phyloP scores from a whole-genome alignment of 1,140 invertebrate species.

The Dreissena rostriformis region DNA sequence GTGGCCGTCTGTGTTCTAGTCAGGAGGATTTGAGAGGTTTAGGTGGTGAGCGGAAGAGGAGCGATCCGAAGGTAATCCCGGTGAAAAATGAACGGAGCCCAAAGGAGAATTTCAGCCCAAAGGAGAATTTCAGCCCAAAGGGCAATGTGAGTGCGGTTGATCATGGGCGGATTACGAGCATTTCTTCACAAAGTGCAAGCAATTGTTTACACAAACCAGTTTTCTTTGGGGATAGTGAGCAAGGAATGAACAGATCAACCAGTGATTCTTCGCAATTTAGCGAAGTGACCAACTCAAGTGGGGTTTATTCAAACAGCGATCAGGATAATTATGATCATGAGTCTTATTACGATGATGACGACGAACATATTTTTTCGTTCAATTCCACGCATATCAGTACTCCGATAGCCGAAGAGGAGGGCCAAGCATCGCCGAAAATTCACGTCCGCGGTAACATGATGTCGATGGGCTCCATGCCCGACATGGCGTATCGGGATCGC shows the following conservation, averaged over 20 bases:
- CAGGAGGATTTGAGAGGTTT: constrained; percentile 49
- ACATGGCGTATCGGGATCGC: constrained; percentile 22
- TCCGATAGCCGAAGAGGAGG: constrained; percentile 49
- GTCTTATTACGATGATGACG: constrained; percentile 38
- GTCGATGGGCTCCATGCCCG: constrained; percentile 50
- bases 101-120: constrained; percentile 22
- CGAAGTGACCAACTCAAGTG: constrained; percentile 29
- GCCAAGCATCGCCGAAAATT: constrained; percentile 11
- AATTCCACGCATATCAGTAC: constrained; percentile 50
- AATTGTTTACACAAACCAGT: not conserved
- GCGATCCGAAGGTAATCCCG: constrained; percentile 17
- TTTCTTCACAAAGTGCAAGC: constrained; percentile 4
- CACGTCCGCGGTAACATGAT: constrained; percentile 37
- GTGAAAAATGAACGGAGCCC: not conserved
- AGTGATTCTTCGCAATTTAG: constrained; percentile 48
- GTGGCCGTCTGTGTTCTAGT: constrained; percentile 42
- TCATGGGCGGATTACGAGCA: constrained; percentile 3
- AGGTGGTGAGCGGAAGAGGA: constrained; percentile 15
- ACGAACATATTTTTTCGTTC: constrained; percentile 44
- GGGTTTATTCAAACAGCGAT: constrained; percentile 37
- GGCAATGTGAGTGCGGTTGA: not conserved
- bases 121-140: constrained; percentile 22
- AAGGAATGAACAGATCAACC: constrained; percentile 35
- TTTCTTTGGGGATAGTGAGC: constrained; percentile 34
- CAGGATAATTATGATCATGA: constrained; percentile 22